Evolutionary conservation across 2,113 vertebrate genomes (phyloP), one percentile per base, ranked within the genome.

Genomic region (Pangasianodon gigas): DNA sequence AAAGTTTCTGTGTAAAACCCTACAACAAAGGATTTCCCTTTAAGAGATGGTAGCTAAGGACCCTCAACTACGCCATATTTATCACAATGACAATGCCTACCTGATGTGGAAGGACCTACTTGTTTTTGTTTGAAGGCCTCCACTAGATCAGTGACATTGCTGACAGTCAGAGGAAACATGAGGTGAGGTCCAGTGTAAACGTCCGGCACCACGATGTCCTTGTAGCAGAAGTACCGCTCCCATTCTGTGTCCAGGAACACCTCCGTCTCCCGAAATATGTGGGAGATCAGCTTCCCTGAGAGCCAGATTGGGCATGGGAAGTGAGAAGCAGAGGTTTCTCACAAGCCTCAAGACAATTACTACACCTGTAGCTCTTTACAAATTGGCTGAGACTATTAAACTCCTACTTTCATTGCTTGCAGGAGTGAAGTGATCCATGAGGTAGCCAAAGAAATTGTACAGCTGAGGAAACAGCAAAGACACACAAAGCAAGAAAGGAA

Each of bases 51-150:
- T 41, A 24, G 4, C 44, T 26, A 46, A 79, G 75, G 44, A 46
- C 7, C 8, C 2, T 75, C 71, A 44, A 21, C 65, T 69, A 32
- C 3, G 13, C 37, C 71, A 24, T 41, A 74, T 41, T 41, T 19
- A 7, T 41, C 37, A 44, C 8, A 24, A 44, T 6, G 13, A 48
- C 26, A 52, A 54, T 24, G 32, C 19, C 21, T 52, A 18, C 32
- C 18, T 51, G 51, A 14, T 6, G 6, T 18, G 32, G 71, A 24
- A 81, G 82, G 75, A 88, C 96, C 93, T 97, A 99, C 98, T 96
- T 97, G 96, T 95, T 97, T 97, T 89, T 97, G 95, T 90, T 96
- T 97, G 94, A 98, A 98, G 85, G 98, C 97, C 92, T 99, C 97
- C 91, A 99, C 93, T 89, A 99, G 96, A 94, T 95, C 96, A 0